A percentile compares a stretch with the other conserved stretches of the same genome.
phyloP scores from a whole-genome alignment of 1,140 invertebrate genomes.

The Aphidius gifuensis region DNA sequence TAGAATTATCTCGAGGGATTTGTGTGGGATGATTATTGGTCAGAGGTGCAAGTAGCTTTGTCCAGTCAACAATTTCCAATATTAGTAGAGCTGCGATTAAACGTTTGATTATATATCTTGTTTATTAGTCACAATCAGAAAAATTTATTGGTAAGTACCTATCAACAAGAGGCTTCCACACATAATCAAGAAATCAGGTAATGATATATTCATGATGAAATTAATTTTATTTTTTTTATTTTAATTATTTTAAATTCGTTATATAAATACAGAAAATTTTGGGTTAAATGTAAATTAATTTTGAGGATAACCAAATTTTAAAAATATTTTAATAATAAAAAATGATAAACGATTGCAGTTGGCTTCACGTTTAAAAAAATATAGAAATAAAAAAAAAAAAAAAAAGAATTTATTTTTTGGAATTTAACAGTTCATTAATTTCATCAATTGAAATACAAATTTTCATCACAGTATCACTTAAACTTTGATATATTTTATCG shows the following conservation, averaged over 20 bases:
- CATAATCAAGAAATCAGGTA: slow-evolving; percentile 34
- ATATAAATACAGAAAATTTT: background rate
- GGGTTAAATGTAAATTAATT: background rate
- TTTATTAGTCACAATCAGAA: background rate
- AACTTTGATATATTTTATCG: slow-evolving; percentile 26
- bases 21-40: slow-evolving; percentile 3
- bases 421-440: slow-evolving; percentile 18
- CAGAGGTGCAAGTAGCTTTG: slow-evolving; percentile 24
- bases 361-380: background rate
- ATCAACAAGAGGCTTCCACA: slow-evolving; percentile 32
- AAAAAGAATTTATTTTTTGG: background rate
- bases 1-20: slow-evolving; percentile 1
- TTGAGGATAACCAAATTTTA: background rate
- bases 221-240: background rate
- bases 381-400: background rate
- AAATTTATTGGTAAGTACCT: background rate
- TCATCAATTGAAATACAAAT: slow-evolving; percentile 30
- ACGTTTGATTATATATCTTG: too few species aligned
- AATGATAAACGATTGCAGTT: background rate
- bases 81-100: slow-evolving; percentile 33
- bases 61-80: slow-evolving; percentile 38
- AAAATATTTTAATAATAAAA: slow-evolving; percentile 1
- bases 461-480: slow-evolving; percentile 23
- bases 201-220: slow-evolving; percentile 13
- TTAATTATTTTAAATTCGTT: background rate